These are phyloP conservation scores for Pelodiscus sinensis DNA, from an alignment of 2,113 vertebrate genomes.

Conservation along the genomic window DNA sequence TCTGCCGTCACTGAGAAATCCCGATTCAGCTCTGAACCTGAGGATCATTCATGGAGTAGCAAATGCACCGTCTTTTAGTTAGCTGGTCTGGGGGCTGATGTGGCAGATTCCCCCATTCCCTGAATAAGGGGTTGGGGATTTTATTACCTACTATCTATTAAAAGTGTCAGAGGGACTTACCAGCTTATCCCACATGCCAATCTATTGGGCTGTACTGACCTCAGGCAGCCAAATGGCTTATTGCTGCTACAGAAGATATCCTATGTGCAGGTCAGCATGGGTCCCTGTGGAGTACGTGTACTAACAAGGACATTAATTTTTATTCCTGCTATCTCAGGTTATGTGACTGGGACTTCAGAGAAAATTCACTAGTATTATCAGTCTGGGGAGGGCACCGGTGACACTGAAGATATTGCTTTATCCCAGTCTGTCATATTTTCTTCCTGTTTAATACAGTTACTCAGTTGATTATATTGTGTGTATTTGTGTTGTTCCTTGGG, in stretches of 20 bases:
- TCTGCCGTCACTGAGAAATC: background rate
- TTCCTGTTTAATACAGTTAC: background rate
- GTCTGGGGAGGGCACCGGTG: background rate
- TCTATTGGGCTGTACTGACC: background rate
- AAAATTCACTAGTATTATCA: background rate
- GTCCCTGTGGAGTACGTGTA: background rate
- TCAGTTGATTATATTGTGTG: background rate
- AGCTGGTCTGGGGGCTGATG: background rate
- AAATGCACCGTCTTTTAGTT: background rate
- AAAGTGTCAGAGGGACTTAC: background rate
- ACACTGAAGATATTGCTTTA: background rate
- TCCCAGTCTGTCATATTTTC: background rate
- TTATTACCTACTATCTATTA: background rate
- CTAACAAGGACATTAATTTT: background rate
- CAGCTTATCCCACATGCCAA: background rate
- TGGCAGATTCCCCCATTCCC: background rate
- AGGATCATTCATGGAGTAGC: background rate
- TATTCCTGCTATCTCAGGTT: background rate
- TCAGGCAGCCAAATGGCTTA: background rate
- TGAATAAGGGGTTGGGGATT: background rate
- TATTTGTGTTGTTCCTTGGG: background rate
- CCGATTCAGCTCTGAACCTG: background rate
- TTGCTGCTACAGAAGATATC: background rate
- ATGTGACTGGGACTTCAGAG: background rate
- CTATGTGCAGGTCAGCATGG: background rate